phyloP scores from a whole-genome alignment of 1,140 invertebrate species.

The Megalopta genalis region DNA sequence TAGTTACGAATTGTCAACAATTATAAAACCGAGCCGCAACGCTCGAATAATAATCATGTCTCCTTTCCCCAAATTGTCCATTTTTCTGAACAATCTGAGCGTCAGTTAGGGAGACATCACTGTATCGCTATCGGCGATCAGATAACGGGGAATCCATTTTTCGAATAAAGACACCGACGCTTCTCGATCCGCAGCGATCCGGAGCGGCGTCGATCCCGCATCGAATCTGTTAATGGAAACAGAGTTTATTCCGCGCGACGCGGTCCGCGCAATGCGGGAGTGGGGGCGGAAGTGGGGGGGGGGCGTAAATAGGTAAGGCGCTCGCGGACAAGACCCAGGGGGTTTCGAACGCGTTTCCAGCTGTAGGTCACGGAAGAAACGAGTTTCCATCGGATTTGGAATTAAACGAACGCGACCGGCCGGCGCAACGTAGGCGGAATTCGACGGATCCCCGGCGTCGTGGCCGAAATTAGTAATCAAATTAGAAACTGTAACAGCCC shows the following conservation, averaged over 20 bases:
- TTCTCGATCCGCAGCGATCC: constrained; percentile 1
- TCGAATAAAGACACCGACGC: background rate
- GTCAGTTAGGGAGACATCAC: too few species aligned
- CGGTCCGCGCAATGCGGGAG: background rate
- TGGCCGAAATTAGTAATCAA: constrained; percentile 33
- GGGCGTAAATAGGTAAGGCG: constrained; percentile 10
- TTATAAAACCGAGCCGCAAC: too few species aligned
- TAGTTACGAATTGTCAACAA: too few species aligned
- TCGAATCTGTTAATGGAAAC: constrained; percentile 34
- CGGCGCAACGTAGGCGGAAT: background rate
- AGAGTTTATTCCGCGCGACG: constrained; percentile 1
- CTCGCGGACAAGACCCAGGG: background rate
- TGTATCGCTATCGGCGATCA: background rate
- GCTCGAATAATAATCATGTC: too few species aligned
- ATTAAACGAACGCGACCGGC: background rate
- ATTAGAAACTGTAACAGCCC: constrained; percentile 28
- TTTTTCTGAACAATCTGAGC: too few species aligned
- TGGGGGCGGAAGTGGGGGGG: too few species aligned
- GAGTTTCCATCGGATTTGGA: background rate
- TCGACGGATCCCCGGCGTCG: background rate
- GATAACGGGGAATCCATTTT: background rate
- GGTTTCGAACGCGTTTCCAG: background rate
- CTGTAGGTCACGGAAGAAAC: constrained; percentile 1
- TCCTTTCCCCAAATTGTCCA: too few species aligned
- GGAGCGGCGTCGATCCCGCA: background rate